These are phyloP conservation scores for Cyclopterus lumpus DNA, from an alignment of 2,797 vertebrate species.

Conservation along the genomic window DNA sequence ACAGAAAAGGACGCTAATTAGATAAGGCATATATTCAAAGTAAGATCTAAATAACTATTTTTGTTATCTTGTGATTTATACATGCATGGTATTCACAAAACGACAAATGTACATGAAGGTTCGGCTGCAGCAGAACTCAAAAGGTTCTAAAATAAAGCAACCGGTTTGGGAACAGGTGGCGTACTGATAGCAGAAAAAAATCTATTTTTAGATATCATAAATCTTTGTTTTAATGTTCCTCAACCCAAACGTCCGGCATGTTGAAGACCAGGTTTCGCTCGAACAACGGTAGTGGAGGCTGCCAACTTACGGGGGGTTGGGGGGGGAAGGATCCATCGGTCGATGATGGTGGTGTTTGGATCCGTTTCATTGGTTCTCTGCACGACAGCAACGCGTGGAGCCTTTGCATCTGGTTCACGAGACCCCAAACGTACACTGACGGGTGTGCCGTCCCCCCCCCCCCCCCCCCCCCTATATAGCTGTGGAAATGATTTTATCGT, in stretches of 20 bases:
- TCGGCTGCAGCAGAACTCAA: neutral
- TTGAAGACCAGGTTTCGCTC: neutral
- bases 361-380: neutral
- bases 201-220: too few relatives aligned
- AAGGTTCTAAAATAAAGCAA: neutral
- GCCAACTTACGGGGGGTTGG: too few relatives aligned
- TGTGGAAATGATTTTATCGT: too few relatives aligned
- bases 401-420: neutral
- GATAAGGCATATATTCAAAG: neutral
- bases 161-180: neutral
- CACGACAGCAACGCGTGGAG: neutral
- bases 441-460: too few relatives aligned
- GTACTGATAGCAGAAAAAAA: neutral
- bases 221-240: constrained; percentile 6
- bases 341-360: neutral
- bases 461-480: too few relatives aligned
- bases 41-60: neutral
- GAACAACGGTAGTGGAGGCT: neutral
- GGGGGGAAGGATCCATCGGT: neutral
- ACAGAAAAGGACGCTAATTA: neutral
- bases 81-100: too few relatives aligned
- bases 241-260: neutral
- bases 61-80: too few relatives aligned
- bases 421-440: too few relatives aligned
- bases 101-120: neutral